Evolutionary conservation across 2,888 invertebrate genomes (phyloP).

Genomic region (Ctenicera cuprea): DNA sequence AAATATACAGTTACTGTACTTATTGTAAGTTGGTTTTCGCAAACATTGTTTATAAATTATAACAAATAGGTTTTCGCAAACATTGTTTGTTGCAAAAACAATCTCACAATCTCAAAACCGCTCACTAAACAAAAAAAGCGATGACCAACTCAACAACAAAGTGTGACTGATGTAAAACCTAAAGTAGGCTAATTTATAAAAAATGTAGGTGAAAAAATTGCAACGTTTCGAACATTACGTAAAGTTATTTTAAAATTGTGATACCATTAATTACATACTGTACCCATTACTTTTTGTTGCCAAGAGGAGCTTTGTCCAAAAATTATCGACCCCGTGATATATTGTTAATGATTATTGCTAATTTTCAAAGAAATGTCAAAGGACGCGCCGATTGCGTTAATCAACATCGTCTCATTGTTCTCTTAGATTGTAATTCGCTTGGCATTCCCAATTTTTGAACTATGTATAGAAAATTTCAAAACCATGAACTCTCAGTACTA

Average conservation of each 20-base stretch:
- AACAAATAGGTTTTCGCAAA: no score
- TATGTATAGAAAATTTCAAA: neutral
- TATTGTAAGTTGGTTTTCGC: no score
- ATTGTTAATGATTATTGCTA: neutral
- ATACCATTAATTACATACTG: neutral
- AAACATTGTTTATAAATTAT: no score
- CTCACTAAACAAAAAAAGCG: conserved; percentile 18
- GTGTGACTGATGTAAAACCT: conserved; percentile 11
- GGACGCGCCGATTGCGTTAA: conserved; percentile 20
- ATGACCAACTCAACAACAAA: conserved; percentile 43
- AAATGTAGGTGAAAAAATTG: conserved; percentile 48
- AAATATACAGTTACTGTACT: no score
- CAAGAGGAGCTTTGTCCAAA: conserved; percentile 5
- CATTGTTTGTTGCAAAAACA: conserved; percentile 13
- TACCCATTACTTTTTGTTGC: conserved; percentile 27
- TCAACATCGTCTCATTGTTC: conserved; percentile 9
- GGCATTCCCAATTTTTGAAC: conserved; percentile 7
- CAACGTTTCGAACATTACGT: conserved; percentile 25
- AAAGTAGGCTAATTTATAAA: conserved; percentile 37
- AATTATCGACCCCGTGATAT: neutral
- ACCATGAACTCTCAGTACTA: neutral
- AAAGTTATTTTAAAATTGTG: conserved; percentile 15
- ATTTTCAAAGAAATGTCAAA: conserved; percentile 10
- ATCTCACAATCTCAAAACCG: conserved; percentile 9
- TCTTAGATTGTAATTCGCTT: no score